Evolutionary conservation across 2,113 vertebrate genomes (phyloP).

Genomic region (Myxocyprinus asiaticus): DNA sequence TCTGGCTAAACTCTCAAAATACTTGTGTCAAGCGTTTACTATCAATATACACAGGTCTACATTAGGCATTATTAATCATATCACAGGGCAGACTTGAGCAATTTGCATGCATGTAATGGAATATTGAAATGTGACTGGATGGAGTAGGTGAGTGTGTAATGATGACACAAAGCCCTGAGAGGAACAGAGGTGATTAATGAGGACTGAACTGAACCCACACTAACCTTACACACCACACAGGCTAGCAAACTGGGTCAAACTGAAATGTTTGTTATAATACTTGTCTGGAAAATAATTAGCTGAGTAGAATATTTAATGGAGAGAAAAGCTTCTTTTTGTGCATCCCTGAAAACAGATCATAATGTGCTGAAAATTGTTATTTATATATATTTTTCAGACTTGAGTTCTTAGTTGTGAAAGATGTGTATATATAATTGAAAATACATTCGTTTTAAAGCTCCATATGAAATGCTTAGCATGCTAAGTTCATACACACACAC

Average conservation of each 20-base stretch:
- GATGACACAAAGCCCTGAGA: constrained; percentile 55
- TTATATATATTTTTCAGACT: too few species aligned
- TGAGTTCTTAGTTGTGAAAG: too few species aligned
- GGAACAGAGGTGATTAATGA: constrained; percentile 56
- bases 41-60: constrained; percentile 4
- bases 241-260: constrained; percentile 52
- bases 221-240: constrained; percentile 14
- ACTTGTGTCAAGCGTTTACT: constrained; percentile 6
- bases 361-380: too few species aligned
- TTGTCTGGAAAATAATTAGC: not conserved
- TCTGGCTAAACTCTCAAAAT: not conserved
- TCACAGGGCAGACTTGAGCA: constrained; percentile 59
- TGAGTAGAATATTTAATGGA: not conserved
- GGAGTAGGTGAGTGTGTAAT: constrained; percentile 55
- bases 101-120: constrained; percentile 68
- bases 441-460: too few species aligned
- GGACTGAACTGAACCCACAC: constrained; percentile 39
- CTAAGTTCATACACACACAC: too few species aligned
- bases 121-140: constrained; percentile 59
- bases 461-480: too few species aligned
- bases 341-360: too few species aligned
- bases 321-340: too few species aligned
- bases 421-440: too few species aligned
- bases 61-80: constrained; percentile 60
- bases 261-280: constrained; percentile 35